Conservation (phyloP, 2,113 vertebrate species). For the Chaetorhynchus papuensis region DNA sequence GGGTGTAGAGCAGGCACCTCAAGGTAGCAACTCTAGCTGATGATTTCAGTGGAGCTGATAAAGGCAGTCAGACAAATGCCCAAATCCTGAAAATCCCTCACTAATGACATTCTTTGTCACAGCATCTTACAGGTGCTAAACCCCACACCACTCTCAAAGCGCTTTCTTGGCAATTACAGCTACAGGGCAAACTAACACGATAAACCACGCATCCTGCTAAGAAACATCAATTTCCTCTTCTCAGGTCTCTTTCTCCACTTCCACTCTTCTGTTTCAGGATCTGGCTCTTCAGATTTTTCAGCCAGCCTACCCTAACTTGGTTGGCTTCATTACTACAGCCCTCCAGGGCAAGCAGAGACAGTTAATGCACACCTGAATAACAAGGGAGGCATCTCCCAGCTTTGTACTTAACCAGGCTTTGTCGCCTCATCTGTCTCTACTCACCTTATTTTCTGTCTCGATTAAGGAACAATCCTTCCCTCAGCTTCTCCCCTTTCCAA, state of each 20-base stretch:
- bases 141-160: rapidly evolving
- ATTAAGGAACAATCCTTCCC: not conserved
- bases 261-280: not conserved
- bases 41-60: not conserved
- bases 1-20: not conserved
- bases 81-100: not conserved
- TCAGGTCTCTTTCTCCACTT: not conserved
- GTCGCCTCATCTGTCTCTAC: not conserved
- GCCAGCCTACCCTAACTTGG: not conserved
- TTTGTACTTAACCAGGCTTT: not conserved
- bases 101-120: not conserved
- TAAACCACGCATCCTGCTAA: not conserved
- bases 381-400: not conserved
- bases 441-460: not conserved
- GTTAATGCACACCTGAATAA: not conserved
- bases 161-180: not conserved
- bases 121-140: not conserved
- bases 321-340: not conserved
- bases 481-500: not conserved
- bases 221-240: not conserved
- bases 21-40: not conserved
- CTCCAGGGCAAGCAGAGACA: not conserved
- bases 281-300: not conserved
- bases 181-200: not conserved
- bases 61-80: not conserved